Conservation (phyloP, 2,797 vertebrate genomes). For the Clarias fuscus region DNA sequence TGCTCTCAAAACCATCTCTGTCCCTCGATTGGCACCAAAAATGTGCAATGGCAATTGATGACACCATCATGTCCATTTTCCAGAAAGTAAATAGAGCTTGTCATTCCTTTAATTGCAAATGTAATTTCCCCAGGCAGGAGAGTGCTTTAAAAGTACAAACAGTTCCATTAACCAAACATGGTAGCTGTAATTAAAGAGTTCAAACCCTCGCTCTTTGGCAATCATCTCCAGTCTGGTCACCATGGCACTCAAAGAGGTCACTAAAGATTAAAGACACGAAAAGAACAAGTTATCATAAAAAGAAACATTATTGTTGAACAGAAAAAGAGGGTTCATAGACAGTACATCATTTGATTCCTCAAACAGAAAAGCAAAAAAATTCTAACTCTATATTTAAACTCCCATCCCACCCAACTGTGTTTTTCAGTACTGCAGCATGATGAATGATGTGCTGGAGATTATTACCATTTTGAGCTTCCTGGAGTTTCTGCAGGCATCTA, state of each 20-base stretch:
- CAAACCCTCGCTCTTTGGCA: slow-evolving; percentile 80
- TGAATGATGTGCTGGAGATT: background rate
- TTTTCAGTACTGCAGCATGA: background rate
- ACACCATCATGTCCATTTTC: background rate
- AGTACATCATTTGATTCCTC: background rate
- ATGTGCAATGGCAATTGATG: background rate
- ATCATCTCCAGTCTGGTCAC: slow-evolving; percentile 77
- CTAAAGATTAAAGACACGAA: slow-evolving; percentile 56
- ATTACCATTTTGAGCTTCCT: slow-evolving; percentile 77
- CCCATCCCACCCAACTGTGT: background rate
- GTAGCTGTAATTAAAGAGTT: slow-evolving; percentile 16
- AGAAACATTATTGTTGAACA: background rate
- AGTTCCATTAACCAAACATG: background rate
- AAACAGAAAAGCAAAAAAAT: background rate
- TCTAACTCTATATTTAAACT: background rate
- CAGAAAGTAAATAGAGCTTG: background rate
- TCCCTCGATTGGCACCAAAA: background rate
- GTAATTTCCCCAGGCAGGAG: background rate
- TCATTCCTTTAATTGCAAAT: background rate
- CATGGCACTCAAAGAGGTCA: slow-evolving; percentile 71
- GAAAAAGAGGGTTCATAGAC: background rate
- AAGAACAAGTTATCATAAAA: background rate
- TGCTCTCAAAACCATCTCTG: background rate
- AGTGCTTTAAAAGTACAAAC: background rate
- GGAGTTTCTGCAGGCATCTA: slow-evolving; percentile 76